Conservation (phyloP, 1,140 invertebrate genomes). For the Mamestra configurata region DNA sequence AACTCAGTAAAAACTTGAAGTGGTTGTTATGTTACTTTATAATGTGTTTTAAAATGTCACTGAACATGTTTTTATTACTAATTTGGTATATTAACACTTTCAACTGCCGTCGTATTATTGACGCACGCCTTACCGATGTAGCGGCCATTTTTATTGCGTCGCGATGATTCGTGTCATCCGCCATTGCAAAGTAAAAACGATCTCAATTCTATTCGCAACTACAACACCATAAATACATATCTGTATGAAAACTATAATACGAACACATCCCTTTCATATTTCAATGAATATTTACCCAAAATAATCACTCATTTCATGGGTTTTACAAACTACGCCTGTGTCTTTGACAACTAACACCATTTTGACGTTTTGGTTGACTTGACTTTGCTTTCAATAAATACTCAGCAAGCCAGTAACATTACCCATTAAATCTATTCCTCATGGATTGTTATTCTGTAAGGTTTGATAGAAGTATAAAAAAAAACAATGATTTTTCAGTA, state of each 20-base stretch:
- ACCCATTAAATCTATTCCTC: conserved; percentile 66
- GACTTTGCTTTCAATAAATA: conserved; percentile 66
- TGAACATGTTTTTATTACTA: conserved; percentile 24
- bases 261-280: conserved; percentile 74
- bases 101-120: conserved; percentile 75
- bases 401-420: conserved; percentile 73
- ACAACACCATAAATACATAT: conserved; percentile 68
- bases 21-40: background rate
- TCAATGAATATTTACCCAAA: conserved; percentile 66
- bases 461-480: conserved; percentile 27
- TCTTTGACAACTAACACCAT: conserved; percentile 85
- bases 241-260: conserved; percentile 66
- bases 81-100: conserved; percentile 45
- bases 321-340: conserved; percentile 81
- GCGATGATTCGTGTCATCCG: conserved; percentile 87
- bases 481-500: conserved; percentile 5
- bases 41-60: conserved; percentile 10
- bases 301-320: conserved; percentile 75
- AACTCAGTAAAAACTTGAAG: background rate
- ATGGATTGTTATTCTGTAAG: background rate
- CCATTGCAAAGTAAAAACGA: conserved; percentile 83
- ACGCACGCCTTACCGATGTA: conserved; percentile 87
- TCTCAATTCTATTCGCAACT: conserved; percentile 67
- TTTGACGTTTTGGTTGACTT: conserved; percentile 82
- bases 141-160: conserved; percentile 88